Conservation (phyloP, 2,113 vertebrate genomes). For the Maccullochella peelii region DNA sequence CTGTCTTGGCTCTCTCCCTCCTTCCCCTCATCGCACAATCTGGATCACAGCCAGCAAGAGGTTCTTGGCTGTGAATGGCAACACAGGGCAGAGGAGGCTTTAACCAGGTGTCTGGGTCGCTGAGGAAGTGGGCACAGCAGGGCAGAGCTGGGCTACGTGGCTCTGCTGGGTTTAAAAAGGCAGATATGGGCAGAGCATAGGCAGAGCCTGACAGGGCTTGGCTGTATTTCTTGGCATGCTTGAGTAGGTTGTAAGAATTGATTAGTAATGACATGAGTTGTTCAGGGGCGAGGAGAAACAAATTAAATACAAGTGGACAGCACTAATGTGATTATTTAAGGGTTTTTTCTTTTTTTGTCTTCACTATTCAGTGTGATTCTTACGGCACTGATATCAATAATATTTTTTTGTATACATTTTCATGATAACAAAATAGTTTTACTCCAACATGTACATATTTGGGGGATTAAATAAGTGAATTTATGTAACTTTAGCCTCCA, state of each 20-base stretch:
- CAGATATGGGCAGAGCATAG: conserved; percentile 20
- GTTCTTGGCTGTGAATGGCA: conserved; percentile 39
- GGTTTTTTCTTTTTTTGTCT: not conserved
- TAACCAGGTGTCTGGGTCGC: conserved; percentile 53
- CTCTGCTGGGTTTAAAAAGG: conserved; percentile 41
- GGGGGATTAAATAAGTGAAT: not conserved
- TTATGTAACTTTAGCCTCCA: not conserved
- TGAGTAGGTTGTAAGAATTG: conserved; percentile 59
- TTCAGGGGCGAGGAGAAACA: conserved; percentile 38
- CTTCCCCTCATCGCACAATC: conserved; percentile 14
- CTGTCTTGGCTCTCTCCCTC: conserved; percentile 20
- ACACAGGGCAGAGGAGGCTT: conserved; percentile 21
- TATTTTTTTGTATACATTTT: not conserved
- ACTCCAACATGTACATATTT: not conserved
- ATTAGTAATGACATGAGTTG: conserved; percentile 58
- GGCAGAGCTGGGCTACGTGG: conserved; percentile 19
- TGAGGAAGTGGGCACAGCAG: conserved; percentile 48
- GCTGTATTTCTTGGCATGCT: conserved; percentile 48
- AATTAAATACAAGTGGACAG: conserved; percentile 56
- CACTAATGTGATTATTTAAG: conserved; percentile 38
- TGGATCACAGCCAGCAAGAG: conserved; percentile 42
- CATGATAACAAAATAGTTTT: not conserved
- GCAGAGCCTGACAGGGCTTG: conserved; percentile 21
- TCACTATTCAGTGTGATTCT: not conserved
- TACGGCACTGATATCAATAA: not conserved